phyloP scores from a whole-genome alignment of 2,797 vertebrate species.

The Presbytis comata region DNA sequence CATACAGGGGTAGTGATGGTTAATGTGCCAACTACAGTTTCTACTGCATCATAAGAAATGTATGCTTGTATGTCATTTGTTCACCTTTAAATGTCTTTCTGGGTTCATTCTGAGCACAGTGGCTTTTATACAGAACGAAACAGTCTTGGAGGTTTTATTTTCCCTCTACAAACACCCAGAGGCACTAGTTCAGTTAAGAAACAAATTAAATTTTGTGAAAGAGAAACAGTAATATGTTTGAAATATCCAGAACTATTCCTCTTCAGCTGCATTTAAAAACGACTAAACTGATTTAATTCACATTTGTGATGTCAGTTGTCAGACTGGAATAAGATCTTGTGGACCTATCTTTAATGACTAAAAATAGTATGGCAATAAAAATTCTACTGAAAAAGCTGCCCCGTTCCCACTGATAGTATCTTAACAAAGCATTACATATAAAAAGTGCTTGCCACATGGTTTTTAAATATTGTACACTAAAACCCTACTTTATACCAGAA shows the following conservation, averaged over 20 bases:
- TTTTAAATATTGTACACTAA: neutral
- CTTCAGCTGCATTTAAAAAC: slow-evolving; percentile 62
- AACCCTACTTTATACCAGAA: slow-evolving; percentile 30
- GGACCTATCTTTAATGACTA: slow-evolving; percentile 61
- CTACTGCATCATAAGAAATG: slow-evolving; percentile 10
- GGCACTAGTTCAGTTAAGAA: slow-evolving; percentile 47
- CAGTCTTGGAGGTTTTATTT: slow-evolving; percentile 27
- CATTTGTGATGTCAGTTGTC: slow-evolving; percentile 62
- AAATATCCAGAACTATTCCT: slow-evolving; percentile 31
- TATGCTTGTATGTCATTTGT: slow-evolving; percentile 10
- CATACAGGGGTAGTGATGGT: neutral
- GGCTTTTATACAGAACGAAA: neutral
- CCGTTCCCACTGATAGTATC: slow-evolving; percentile 15
- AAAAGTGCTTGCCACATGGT: slow-evolving; percentile 4
- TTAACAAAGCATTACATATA: slow-evolving; percentile 4
- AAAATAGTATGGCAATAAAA: slow-evolving; percentile 60
- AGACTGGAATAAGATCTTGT: slow-evolving; percentile 33
- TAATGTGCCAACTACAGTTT: neutral
- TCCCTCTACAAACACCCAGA: slow-evolving; percentile 51
- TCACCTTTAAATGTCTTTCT: slow-evolving; percentile 1
- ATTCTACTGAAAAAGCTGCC: neutral
- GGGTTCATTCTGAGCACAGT: neutral
- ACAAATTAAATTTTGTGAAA: slow-evolving; percentile 57
- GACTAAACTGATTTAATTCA: slow-evolving; percentile 54
- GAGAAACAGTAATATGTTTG: slow-evolving; percentile 51